phyloP scores from a whole-genome alignment of 2,797 vertebrate genomes.

The Anabacerthia variegaticeps region DNA sequence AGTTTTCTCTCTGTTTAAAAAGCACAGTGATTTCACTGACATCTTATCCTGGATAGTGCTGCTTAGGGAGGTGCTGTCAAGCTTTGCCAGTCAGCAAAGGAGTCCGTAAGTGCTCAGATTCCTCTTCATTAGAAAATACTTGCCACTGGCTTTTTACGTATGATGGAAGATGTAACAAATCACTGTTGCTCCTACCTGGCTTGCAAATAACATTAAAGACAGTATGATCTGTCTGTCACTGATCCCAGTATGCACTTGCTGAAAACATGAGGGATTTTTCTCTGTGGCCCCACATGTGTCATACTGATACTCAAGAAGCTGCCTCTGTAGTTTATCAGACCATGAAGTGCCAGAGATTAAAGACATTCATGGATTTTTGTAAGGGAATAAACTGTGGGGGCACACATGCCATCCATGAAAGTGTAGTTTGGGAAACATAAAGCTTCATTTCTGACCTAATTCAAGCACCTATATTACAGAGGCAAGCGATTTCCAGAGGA shows the following conservation, averaged over 20 bases:
- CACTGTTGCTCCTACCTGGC: neutral
- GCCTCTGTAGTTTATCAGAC: neutral
- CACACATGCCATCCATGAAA: neutral
- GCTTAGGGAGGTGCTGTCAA: constrained; percentile 35
- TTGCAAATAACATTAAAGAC: neutral
- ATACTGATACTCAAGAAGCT: neutral
- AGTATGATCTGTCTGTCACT: neutral
- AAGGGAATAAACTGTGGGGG: neutral
- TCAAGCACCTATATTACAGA: neutral
- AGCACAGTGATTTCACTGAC: constrained; percentile 10
- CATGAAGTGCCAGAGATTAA: neutral
- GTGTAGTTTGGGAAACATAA: neutral
- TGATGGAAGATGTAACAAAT: neutral
- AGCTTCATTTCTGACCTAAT: neutral
- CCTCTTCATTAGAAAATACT: constrained; percentile 20
- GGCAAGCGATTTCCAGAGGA: neutral
- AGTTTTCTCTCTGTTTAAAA: constrained; percentile 16
- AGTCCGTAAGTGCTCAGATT: neutral
- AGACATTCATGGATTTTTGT: neutral
- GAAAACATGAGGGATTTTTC: neutral
- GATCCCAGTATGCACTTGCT: neutral
- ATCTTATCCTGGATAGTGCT: neutral
- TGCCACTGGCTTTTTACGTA: neutral
- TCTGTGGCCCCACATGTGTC: neutral
- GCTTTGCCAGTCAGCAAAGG: neutral